These are phyloP conservation scores for Sarcophaga subvicina DNA, from an alignment of 2,888 invertebrate genomes.

Conservation along the genomic window DNA sequence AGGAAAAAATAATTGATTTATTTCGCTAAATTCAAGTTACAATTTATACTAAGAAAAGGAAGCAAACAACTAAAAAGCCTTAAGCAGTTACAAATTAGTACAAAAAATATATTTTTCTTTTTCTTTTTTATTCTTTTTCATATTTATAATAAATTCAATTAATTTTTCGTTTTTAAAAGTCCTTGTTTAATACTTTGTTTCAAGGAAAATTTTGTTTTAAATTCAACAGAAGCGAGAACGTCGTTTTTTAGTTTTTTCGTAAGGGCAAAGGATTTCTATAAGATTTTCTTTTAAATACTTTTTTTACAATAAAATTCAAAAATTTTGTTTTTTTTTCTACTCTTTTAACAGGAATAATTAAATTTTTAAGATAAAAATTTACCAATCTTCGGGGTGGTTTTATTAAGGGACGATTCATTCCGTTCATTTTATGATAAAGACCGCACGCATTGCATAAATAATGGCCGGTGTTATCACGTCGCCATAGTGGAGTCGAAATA, in stretches of 20 bases:
- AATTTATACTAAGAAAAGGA: slow-evolving; percentile 58
- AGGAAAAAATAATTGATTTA: slow-evolving; percentile 60
- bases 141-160: slow-evolving; percentile 81
- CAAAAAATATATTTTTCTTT: slow-evolving; percentile 46
- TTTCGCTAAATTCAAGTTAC: slow-evolving; percentile 60
- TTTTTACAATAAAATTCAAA: slow-evolving; percentile 61
- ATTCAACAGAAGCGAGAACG: slow-evolving; percentile 76
- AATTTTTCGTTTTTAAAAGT: slow-evolving; percentile 72
- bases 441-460: slow-evolving; percentile 99
- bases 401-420: slow-evolving; percentile 95
- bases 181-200: not conserved
- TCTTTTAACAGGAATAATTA: slow-evolving; percentile 27
- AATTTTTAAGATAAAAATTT: slow-evolving; percentile 76
- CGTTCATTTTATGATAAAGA: slow-evolving; percentile 98
- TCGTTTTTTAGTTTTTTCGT: slow-evolving; percentile 45
- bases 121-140: slow-evolving; percentile 47
- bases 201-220: slow-evolving; percentile 25
- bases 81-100: slow-evolving; percentile 34
- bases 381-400: slow-evolving; percentile 96
- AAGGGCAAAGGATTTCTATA: slow-evolving; percentile 81
- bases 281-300: slow-evolving; percentile 70
- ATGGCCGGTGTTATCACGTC: slow-evolving; percentile 99
- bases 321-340: slow-evolving; percentile 67
- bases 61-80: slow-evolving; percentile 37
- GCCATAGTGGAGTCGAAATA: slow-evolving; percentile 98